Evolutionary conservation across 2,797 vertebrate genomes (phyloP).

Genomic region (Gallinago nigripennis): DNA sequence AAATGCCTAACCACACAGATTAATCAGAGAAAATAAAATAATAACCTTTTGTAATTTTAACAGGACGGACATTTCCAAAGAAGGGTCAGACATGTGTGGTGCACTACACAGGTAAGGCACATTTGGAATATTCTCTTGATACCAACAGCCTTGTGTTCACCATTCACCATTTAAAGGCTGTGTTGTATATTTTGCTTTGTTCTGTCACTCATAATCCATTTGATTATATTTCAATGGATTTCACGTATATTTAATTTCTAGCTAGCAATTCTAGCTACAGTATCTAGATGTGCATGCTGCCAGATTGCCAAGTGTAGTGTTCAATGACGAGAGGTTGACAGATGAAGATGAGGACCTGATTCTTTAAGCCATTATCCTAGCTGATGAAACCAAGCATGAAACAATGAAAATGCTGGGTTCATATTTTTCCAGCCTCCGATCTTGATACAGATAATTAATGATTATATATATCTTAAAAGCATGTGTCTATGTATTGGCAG

Average conservation of each 20-base stretch:
- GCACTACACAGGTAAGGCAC: constrained; percentile 94
- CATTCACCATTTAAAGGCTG: not conserved
- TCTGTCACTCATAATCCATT: not conserved
- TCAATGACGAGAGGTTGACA: not conserved
- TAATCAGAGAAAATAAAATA: not conserved
- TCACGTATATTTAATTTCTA: not conserved
- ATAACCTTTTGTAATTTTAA: constrained; percentile 42
- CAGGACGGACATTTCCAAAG: constrained; percentile 99
- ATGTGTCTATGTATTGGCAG: not conserved
- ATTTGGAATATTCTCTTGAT: not conserved
- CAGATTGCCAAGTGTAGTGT: not conserved
- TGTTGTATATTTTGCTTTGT: not conserved
- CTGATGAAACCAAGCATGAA: not conserved
- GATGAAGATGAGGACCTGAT: not conserved
- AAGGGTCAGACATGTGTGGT: constrained; percentile 98
- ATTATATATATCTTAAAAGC: not conserved
- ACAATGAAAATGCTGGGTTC: not conserved
- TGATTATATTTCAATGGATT: not conserved
- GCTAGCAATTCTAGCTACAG: not conserved
- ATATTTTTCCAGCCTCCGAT: not conserved
- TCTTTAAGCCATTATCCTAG: not conserved
- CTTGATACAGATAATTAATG: not conserved
- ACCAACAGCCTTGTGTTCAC: not conserved
- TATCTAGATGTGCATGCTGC: not conserved
- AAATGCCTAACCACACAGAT: not conserved